These are phyloP conservation scores for Varanus salvator DNA, from an alignment of 2,113 vertebrate species.

Conservation along the genomic window DNA sequence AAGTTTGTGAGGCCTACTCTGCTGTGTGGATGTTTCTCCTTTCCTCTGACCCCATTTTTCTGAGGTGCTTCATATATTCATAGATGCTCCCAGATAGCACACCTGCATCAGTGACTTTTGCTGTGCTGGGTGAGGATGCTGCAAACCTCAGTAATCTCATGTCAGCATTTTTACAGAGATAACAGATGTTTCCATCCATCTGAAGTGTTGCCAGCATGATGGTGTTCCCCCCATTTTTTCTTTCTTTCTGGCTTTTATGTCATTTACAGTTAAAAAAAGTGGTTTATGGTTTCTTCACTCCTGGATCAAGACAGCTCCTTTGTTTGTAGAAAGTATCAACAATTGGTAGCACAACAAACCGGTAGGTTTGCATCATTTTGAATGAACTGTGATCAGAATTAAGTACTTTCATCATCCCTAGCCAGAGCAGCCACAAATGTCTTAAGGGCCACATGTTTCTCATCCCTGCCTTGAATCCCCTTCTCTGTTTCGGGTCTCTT, in stretches of 20 bases:
- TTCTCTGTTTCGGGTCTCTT: background rate
- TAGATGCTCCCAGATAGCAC: background rate
- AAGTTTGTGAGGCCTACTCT: background rate
- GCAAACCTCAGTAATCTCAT: background rate
- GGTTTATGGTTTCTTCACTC: background rate
- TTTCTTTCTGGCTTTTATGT: background rate
- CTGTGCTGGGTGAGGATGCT: background rate
- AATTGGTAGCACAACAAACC: background rate
- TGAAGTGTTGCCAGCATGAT: background rate
- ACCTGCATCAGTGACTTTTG: background rate
- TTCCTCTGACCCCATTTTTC: background rate
- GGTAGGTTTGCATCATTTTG: background rate
- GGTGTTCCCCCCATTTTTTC: rapidly evolving
- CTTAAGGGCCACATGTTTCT: background rate
- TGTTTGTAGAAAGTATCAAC: background rate
- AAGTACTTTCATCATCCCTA: background rate
- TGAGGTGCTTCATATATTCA: background rate
- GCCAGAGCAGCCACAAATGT: background rate
- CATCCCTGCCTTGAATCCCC: background rate
- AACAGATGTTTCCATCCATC: constrained; percentile 16
- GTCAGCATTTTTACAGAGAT: background rate
- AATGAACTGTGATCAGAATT: background rate
- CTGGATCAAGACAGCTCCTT: background rate
- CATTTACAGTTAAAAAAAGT: background rate
- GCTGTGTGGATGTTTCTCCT: background rate